Evolutionary conservation across 37 sponge, comb jelly and placozoan species (phyloP).

Genomic region (Cliona cf. orientalis): DNA sequence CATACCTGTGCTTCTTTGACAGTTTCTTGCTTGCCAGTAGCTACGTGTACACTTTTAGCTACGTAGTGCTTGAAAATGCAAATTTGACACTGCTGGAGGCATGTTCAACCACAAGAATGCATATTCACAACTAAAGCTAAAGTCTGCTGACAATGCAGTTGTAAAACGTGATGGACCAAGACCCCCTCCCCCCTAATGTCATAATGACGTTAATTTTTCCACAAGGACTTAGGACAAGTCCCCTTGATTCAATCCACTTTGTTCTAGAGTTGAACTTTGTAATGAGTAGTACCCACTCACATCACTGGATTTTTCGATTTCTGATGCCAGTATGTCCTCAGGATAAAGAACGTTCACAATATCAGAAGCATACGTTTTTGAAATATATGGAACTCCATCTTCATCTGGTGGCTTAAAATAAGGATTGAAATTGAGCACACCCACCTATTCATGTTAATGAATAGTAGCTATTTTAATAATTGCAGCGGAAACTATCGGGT

Average conservation of each 20-base stretch:
- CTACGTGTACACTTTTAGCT: too few species aligned
- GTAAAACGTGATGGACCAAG: not conserved
- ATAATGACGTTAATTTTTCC: too few species aligned
- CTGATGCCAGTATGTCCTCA: slow-evolving; percentile 33
- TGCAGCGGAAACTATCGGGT: not conserved
- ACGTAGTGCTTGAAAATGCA: too few species aligned
- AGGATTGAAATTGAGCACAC: slow-evolving; percentile 33
- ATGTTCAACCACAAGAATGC: too few species aligned
- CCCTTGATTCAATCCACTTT: not conserved
- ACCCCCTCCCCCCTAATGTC: too few species aligned
- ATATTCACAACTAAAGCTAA: not conserved
- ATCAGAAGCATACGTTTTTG: not conserved
- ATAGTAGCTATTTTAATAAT: not conserved
- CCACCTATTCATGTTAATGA: slow-evolving; percentile 3
- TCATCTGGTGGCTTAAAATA: slow-evolving; percentile 3
- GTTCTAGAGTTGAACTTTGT: not conserved
- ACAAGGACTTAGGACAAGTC: too few species aligned
- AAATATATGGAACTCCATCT: not conserved
- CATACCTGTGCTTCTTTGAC: too few species aligned
- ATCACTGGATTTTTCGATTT: slow-evolving; percentile 16
- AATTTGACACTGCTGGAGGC: too few species aligned
- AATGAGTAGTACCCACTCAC: not conserved
- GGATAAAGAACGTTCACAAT: slow-evolving; percentile 9
- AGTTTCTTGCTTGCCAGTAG: too few species aligned
- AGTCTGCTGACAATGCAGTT: not conserved